These are phyloP conservation scores for Dasysyrphus albostriatus DNA, from an alignment of 2,888 invertebrate genomes.

Conservation along the genomic window DNA sequence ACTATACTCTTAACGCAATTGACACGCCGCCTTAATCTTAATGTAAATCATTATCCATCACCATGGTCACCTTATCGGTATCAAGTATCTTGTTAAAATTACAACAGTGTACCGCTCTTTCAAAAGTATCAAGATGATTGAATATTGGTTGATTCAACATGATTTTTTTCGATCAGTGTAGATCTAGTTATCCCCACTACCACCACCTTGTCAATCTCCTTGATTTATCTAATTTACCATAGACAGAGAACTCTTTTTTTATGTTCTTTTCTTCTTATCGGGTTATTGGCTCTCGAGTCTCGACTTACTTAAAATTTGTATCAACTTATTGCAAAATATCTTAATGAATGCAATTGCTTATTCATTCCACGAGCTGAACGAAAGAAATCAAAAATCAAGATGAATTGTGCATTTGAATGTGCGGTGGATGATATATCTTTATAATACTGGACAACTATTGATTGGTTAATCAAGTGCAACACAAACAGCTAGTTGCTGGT, in stretches of 20 bases:
- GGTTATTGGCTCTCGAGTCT: slow-evolving; percentile 65
- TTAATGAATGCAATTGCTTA: slow-evolving; percentile 75
- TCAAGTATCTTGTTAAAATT: too few species aligned
- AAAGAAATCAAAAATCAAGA: slow-evolving; percentile 73
- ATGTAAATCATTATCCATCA: too few species aligned
- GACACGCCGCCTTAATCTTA: too few species aligned
- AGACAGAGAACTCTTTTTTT: slow-evolving; percentile 37
- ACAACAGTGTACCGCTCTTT: too few species aligned
- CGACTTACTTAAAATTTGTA: slow-evolving; percentile 66
- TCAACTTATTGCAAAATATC: slow-evolving; percentile 70
- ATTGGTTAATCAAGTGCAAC: slow-evolving; percentile 61
- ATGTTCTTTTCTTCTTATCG: slow-evolving; percentile 58
- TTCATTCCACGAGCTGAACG: slow-evolving; percentile 70
- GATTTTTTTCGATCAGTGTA: slow-evolving; percentile 1
- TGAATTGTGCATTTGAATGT: slow-evolving; percentile 59
- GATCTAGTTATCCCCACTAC: slow-evolving; percentile 50
- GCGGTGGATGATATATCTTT: background rate
- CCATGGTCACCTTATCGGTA: too few species aligned
- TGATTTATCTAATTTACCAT: slow-evolving; percentile 71
- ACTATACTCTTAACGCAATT: too few species aligned
- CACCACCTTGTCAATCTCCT: slow-evolving; percentile 62
- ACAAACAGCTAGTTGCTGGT: slow-evolving; percentile 33
- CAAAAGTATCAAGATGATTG: background rate
- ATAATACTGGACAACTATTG: slow-evolving; percentile 53
- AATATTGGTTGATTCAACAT: background rate